Conservation (phyloP, 2,113 vertebrate species). For the Strix aluco region DNA sequence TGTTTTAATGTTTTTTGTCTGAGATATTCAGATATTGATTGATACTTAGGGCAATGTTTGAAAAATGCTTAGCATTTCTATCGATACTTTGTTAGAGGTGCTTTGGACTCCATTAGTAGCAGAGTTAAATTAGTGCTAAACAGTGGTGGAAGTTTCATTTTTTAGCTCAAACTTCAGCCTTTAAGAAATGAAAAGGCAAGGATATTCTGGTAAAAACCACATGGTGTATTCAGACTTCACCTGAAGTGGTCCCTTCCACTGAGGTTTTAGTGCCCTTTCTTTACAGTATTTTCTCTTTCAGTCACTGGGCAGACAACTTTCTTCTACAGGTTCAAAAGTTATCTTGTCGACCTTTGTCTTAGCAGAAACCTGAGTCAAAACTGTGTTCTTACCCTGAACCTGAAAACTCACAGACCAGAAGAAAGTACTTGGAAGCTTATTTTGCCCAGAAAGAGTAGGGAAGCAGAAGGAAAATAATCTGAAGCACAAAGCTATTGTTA, state of each 20-base stretch:
- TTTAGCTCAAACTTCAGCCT: neutral
- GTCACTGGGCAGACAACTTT: neutral
- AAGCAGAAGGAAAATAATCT: neutral
- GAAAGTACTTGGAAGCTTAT: neutral
- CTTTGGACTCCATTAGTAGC: neutral
- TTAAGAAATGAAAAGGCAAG: neutral
- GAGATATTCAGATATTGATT: neutral
- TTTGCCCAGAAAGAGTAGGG: neutral
- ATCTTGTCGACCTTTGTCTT: neutral
- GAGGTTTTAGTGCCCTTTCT: neutral
- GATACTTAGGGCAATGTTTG: neutral
- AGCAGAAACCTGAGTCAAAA: neutral
- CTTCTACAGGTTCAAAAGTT: neutral
- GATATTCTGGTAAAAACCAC: neutral
- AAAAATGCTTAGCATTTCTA: neutral
- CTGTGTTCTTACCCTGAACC: neutral
- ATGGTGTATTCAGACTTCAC: neutral
- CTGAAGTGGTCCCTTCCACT: neutral
- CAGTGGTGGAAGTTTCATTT: neutral
- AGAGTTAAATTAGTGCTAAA: neutral
- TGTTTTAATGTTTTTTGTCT: neutral
- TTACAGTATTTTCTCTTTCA: neutral
- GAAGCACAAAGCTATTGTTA: neutral
- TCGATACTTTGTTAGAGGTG: neutral
- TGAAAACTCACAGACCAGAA: neutral